Evolutionary conservation across 2,113 vertebrate species (phyloP).

Genomic region (Addax nasomaculatus): DNA sequence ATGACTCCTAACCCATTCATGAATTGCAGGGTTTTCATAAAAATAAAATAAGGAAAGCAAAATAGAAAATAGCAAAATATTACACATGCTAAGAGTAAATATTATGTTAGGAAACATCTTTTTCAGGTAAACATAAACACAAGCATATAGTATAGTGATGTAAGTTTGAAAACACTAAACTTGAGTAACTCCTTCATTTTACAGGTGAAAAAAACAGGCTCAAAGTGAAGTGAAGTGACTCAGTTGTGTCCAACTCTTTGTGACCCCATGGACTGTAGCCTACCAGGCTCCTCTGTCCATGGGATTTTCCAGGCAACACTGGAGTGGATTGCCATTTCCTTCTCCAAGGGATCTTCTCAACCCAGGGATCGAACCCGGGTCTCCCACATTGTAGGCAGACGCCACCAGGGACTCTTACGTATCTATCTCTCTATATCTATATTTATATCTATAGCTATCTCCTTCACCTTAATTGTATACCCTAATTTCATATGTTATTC

Average conservation of each 20-base stretch:
- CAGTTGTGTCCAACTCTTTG: too few species aligned
- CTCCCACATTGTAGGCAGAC: too few species aligned
- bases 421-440: background rate
- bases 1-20: background rate
- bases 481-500: background rate
- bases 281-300: too few species aligned
- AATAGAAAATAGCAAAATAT: background rate
- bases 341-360: too few species aligned
- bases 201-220: background rate
- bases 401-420: too few species aligned
- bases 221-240: too few species aligned
- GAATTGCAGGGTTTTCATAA: background rate
- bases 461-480: background rate
- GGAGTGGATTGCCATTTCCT: too few species aligned
- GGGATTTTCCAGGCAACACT: too few species aligned
- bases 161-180: background rate
- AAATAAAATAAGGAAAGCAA: background rate
- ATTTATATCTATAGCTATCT: background rate
- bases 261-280: too few species aligned
- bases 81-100: background rate
- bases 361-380: too few species aligned
- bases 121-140: background rate
- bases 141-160: background rate
- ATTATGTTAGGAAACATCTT: background rate
- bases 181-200: background rate